Base-by-base conservation (phyloP, 1,140 invertebrate species). In the Conus betulinus region DNA sequence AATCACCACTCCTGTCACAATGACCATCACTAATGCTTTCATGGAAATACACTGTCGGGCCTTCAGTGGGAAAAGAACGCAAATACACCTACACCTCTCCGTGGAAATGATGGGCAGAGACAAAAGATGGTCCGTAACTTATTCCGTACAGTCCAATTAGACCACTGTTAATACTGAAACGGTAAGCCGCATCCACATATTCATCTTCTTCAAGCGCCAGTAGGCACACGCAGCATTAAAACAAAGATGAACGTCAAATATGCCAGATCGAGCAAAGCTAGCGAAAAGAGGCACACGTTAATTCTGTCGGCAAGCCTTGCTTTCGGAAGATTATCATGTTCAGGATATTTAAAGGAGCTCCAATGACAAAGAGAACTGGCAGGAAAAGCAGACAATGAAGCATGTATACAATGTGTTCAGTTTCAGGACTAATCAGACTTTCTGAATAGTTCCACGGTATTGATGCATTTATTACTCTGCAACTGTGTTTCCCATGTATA, bases 231-330 rank as follows among this genome's bases (percentile, higher is more conserved):
- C 83, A 25, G 5, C 15, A 23, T 7, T 1, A 6, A 23, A 0
- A 84, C 15, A n/a, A 84, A 84, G 17, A 84, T 1, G 53, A 84
- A 84, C 4, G 17, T 57, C 15, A 84, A 11, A 25, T 53, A 55
- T 0, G 57, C 0, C 52, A 84, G 63, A 51, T 85, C 84, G 1
- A 85, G 17, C 4, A 85, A 17, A 27, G 84, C 57, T 0, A 85
- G 20, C 0, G 53, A 60, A 55, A 85, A 85, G 10, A 85, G 84
- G 20, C 84, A 85, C 57, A 85, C 8, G 84, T 67, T 85, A n/a
- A 85, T 67, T 15, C 84, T 60, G 57, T 85, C 39, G 15, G 25
- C n/a, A 2, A 85, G 3, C 84, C 84, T 39, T 85, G 84, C 57
- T 51, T 85, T 7, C 2, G 11, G 51, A 85, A 85, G 20, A 85